Percentiles rank a stretch among this genome's conserved stretches.
Evolutionary conservation across 2,797 vertebrate genomes (phyloP).

Genomic region (Meda fulgida): DNA sequence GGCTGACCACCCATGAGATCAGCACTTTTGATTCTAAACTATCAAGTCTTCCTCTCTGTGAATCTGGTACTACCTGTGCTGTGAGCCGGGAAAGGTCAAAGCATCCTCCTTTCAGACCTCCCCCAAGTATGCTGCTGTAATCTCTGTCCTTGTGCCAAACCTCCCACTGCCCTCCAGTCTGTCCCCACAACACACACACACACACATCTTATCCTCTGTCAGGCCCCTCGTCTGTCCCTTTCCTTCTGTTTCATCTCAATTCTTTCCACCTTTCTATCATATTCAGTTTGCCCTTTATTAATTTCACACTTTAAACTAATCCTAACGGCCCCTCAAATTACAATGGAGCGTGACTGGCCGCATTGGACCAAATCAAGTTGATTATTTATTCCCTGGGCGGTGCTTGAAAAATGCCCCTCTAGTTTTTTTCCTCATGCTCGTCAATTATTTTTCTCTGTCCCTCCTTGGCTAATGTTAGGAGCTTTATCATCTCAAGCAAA

Average conservation of each 20-base stretch:
- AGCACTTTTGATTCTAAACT: slow-evolving; percentile 39
- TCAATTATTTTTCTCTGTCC: slow-evolving; percentile 5
- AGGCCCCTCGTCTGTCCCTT: neutral
- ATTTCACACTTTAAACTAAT: slow-evolving; percentile 62
- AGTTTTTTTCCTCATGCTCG: neutral
- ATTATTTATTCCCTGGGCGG: slow-evolving; percentile 56
- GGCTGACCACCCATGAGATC: slow-evolving; percentile 5
- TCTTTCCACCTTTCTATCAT: slow-evolving; percentile 38
- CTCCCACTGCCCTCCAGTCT: slow-evolving; percentile 67
- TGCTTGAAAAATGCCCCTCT: slow-evolving; percentile 21
- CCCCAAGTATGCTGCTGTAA: slow-evolving; percentile 63
- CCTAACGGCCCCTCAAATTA: slow-evolving; percentile 62
- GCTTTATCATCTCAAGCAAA: neutral
- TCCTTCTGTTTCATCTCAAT: slow-evolving; percentile 37
- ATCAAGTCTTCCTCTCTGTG: slow-evolving; percentile 50
- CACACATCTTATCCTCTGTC: slow-evolving; percentile 10
- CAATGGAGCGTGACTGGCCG: slow-evolving; percentile 62
- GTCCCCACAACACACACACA: slow-evolving; percentile 34
- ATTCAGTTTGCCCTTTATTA: slow-evolving; percentile 55
- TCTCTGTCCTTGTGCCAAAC: slow-evolving; percentile 67
- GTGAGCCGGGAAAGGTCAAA: slow-evolving; percentile 71
- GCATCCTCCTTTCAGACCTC: slow-evolving; percentile 59
- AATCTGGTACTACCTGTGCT: slow-evolving; percentile 64
- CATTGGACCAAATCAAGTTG: slow-evolving; percentile 56
- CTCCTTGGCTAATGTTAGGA: neutral